Evolutionary conservation across 2,888 invertebrate species (phyloP).

Genomic region (Hemithea aestivaria): DNA sequence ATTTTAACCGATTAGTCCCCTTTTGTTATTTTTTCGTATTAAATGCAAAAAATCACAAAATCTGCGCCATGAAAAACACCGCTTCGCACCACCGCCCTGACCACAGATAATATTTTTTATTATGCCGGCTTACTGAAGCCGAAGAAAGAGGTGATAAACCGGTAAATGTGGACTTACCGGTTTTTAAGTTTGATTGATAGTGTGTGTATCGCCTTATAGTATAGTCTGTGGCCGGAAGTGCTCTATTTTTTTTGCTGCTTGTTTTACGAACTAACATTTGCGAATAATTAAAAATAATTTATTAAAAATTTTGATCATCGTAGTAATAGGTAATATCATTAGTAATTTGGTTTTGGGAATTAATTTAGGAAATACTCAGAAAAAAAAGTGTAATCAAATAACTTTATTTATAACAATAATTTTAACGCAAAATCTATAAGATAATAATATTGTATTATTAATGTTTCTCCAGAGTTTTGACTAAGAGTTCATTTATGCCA

Average conservation of each 20-base stretch:
- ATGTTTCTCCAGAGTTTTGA: conserved; percentile 88
- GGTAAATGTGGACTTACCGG: conserved; percentile 9
- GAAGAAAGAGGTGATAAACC: background rate
- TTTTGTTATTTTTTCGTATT: conserved; percentile 1
- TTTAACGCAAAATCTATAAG: conserved; percentile 7
- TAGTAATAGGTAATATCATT: too few species aligned
- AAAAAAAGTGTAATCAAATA: conserved; percentile 1
- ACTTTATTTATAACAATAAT: conserved; percentile 15
- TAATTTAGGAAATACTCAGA: too few species aligned
- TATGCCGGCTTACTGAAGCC: background rate
- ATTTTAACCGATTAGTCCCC: too few species aligned
- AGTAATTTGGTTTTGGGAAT: too few species aligned
- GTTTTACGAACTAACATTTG: too few species aligned
- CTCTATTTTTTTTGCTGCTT: too few species aligned
- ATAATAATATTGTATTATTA: conserved; percentile 36
- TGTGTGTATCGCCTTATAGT: too few species aligned
- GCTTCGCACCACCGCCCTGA: conserved; percentile 22
- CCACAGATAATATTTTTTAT: conserved; percentile 8
- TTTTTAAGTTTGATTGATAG: background rate
- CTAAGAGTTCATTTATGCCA: conserved; percentile 91
- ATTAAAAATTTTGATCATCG: too few species aligned
- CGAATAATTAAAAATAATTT: too few species aligned
- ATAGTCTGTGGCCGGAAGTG: too few species aligned
- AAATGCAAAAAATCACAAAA: conserved; percentile 5
- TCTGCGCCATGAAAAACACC: conserved; percentile 16